Conservation (phyloP, 2,797 vertebrate species). For the Channallabes apus region DNA sequence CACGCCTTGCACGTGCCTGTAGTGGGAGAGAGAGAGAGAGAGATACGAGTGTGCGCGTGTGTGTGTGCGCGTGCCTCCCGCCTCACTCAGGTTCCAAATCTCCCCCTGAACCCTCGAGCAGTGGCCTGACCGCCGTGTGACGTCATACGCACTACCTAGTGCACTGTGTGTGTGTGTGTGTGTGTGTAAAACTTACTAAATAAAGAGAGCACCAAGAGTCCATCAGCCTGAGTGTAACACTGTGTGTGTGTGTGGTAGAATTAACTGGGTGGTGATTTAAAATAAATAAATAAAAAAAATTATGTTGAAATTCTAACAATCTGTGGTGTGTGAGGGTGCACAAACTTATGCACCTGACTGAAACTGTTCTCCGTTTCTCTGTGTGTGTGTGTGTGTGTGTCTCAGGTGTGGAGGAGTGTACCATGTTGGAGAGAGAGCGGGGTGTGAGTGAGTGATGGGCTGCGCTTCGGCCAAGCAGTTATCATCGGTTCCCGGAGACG, state of each 20-base stretch:
- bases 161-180: neutral
- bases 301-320: too few species aligned
- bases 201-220: too few species aligned
- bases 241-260: too few species aligned
- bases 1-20: neutral
- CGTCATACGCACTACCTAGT: neutral
- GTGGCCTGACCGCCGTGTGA: neutral
- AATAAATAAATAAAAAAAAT: too few species aligned
- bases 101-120: neutral
- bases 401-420: constrained; percentile 64
- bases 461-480: constrained; percentile 99
- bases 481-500: constrained; percentile 93
- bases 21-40: neutral
- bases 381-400: too few species aligned
- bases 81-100: neutral
- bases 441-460: constrained; percentile 90
- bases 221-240: too few species aligned
- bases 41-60: neutral
- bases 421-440: constrained; percentile 70
- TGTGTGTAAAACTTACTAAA: too few species aligned
- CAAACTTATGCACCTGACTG: neutral
- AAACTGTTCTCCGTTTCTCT: too few species aligned
- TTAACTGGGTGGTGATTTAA: too few species aligned
- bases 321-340: neutral
- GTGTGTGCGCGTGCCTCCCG: neutral